Conservation (phyloP, 2,888 invertebrate genomes). For the Muschampia plurimacula region DNA sequence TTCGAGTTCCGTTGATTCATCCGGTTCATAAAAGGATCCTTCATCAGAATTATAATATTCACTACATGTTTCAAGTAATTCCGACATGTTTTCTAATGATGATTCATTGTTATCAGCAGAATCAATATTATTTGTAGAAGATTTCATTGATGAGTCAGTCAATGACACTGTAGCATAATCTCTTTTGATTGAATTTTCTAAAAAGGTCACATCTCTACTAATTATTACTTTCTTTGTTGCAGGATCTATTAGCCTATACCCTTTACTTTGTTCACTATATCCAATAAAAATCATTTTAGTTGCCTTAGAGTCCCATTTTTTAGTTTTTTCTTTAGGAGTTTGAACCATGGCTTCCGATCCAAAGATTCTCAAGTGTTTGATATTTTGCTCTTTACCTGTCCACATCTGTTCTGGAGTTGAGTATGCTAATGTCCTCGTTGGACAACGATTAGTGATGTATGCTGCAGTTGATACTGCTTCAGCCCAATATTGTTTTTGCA, state of each 20-base stretch:
- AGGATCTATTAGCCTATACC: not conserved
- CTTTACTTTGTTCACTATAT: constrained; percentile 2
- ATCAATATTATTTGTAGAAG: not conserved
- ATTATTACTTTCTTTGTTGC: not conserved
- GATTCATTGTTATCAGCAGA: not conserved
- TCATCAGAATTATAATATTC: not conserved
- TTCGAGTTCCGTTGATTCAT: not conserved
- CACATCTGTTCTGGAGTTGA: not conserved
- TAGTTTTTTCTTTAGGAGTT: not conserved
- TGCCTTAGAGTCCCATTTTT: constrained; percentile 7
- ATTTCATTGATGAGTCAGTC: not conserved
- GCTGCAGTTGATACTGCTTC: not conserved
- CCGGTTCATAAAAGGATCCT: not conserved
- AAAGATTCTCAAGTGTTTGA: not conserved
- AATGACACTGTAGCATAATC: not conserved
- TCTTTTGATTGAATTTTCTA: not conserved
- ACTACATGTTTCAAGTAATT: not conserved
- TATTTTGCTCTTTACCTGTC: not conserved
- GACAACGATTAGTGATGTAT: not conserved
- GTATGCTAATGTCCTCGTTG: not conserved
- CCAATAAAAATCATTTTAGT: constrained; percentile 9
- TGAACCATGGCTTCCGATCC: not conserved
- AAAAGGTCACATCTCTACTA: not conserved
- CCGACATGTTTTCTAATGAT: not conserved
- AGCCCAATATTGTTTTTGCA: not conserved